Evolutionary conservation across 2,888 invertebrate species (phyloP), one percentile per base, ranked within the genome.

Genomic region (Cephus rjabovi): DNA sequence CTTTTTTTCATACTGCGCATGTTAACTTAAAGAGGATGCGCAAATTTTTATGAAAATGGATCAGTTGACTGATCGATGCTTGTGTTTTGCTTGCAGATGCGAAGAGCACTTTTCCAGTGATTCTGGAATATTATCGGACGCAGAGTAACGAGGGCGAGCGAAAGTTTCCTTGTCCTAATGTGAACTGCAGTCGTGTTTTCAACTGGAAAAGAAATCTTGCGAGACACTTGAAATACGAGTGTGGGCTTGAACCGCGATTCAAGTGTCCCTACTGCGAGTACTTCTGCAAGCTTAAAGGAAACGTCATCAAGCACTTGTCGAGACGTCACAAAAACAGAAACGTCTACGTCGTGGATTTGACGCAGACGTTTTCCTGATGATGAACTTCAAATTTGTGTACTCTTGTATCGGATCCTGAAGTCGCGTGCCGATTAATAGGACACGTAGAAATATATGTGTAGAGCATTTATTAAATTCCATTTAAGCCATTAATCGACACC

Each of bases 211-310:
- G 78, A 23, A 86, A 85, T 76, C 77, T 88, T 68, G 83, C 83
- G 12, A 84, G 83, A n/a, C 94, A 94, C 84, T 86, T 93, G 85
- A 91, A 92, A 11, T 93, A 93, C 83, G 93, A 94, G 86, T 94
- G 94, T 84, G 94, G 94, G 74, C 93, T 93, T 86, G 84, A 85
- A 75, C 90, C 91, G 15, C 73, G 86, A 56, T 90, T 90, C 79
- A 82, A 84, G 56, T 91, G 91, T 80, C 82, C 84, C 12, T 83
- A 86, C 78, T 90, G 89, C 79, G 79, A 79, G 33, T 86, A 83
- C 12, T 76, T 34, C 40, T 87, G 87, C 74, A 90, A 89, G 77
- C 85, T 86, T 15, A 88, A 87, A 75, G 77, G 83, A 3, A 85
- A 89, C 70, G 77, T 90, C 37, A 80, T 84, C 31, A 85, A 83